These are phyloP conservation scores for Neofelis nebulosa DNA, from an alignment of 2,113 vertebrate species.

Conservation along the genomic window DNA sequence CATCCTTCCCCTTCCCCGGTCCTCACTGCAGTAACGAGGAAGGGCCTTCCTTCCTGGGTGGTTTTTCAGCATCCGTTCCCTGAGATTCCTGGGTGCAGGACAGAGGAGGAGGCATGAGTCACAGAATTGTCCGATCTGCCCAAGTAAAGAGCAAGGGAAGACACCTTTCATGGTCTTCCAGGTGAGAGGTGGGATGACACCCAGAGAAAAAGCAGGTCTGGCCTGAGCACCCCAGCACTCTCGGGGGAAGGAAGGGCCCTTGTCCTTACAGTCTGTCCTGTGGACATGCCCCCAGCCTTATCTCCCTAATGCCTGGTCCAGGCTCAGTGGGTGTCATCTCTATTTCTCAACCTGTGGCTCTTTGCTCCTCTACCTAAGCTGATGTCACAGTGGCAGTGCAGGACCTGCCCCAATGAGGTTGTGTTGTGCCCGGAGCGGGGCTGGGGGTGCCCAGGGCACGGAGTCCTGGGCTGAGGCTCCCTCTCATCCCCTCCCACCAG, in stretches of 20 bases:
- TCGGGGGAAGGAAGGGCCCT: background rate
- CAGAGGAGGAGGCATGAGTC: background rate
- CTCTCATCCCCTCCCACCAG: background rate
- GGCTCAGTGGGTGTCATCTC: background rate
- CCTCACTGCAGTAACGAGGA: background rate
- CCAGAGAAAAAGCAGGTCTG: background rate
- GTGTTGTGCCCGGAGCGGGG: background rate
- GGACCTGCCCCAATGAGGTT: background rate
- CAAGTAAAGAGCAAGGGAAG: background rate
- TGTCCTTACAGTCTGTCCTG: background rate
- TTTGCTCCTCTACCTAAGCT: background rate
- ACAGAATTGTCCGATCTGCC: background rate
- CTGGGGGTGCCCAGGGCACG: background rate
- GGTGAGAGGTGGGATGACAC: background rate
- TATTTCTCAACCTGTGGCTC: background rate
- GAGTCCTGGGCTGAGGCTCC: background rate
- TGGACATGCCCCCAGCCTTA: background rate
- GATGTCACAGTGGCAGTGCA: background rate
- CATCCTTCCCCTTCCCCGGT: background rate
- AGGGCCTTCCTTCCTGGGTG: background rate
- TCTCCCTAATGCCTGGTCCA: background rate
- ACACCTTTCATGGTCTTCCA: background rate
- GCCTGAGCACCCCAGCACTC: background rate
- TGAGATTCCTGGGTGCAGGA: background rate
- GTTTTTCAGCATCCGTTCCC: background rate